Percentiles rank a stretch among this genome's conserved stretches.
Conservation (phyloP, 2,888 invertebrate genomes). For the Cryptops parisi region DNA sequence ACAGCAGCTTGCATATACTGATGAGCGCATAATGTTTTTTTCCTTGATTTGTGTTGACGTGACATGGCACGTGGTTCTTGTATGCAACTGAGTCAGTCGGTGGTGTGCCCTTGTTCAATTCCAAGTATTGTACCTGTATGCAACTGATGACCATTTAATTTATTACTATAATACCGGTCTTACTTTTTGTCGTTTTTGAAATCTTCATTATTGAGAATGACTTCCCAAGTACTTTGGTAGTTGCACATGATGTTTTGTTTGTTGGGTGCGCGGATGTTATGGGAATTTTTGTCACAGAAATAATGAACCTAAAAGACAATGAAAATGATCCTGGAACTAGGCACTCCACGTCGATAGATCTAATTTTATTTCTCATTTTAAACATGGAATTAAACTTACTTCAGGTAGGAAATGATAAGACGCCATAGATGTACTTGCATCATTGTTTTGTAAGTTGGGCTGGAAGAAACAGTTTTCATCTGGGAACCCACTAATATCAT, state of each 20-base stretch:
- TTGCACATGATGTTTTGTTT: conserved; percentile 3
- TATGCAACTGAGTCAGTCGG: too few relatives aligned
- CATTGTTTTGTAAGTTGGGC: not conserved
- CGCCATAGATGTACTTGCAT: not conserved
- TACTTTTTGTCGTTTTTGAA: not conserved
- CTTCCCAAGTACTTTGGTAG: conserved; percentile 7
- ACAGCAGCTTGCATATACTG: too few relatives aligned
- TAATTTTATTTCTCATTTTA: not conserved
- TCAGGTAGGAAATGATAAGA: not conserved
- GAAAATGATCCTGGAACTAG: too few relatives aligned
- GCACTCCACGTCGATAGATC: not conserved
- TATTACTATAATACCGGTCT: not conserved
- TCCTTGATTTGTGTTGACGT: too few relatives aligned
- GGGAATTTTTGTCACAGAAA: conserved; percentile 5
- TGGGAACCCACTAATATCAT: not conserved
- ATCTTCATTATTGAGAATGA: not conserved
- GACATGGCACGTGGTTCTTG: too few relatives aligned
- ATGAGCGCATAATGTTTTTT: too few relatives aligned
- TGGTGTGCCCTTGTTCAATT: too few relatives aligned
- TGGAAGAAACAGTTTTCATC: not conserved
- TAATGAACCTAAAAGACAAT: conserved; percentile 3
- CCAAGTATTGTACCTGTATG: not conserved
- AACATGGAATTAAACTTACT: too few relatives aligned
- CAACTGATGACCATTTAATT: not conserved
- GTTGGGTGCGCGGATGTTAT: conserved; percentile 3